Conservation (phyloP, 2,113 vertebrate species). For the Xiphorhynchus elegans region DNA sequence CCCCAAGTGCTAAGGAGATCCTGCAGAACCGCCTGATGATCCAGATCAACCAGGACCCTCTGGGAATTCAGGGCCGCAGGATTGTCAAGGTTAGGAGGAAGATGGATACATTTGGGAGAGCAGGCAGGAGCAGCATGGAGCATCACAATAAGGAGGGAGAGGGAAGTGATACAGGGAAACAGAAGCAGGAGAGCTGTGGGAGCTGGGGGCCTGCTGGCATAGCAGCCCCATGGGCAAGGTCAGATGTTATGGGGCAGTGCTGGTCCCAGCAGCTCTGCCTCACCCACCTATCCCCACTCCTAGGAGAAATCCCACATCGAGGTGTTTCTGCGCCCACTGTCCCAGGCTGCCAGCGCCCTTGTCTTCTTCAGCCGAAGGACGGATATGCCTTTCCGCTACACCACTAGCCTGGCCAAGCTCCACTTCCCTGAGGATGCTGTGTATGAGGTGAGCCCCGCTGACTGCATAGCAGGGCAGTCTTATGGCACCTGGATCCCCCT, state of each 20-base stretch:
- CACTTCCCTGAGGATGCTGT: slow-evolving; percentile 59
- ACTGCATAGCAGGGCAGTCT: background rate
- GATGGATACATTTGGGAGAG: rapidly evolving
- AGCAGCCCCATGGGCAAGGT: background rate
- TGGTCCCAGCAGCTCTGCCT: background rate
- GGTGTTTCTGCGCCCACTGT: slow-evolving; percentile 85
- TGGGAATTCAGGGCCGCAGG: slow-evolving; percentile 87
- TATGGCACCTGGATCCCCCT: background rate
- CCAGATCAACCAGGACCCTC: slow-evolving; percentile 88
- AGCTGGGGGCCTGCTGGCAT: background rate
- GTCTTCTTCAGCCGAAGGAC: slow-evolving; percentile 91
- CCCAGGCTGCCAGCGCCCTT: slow-evolving; percentile 72
- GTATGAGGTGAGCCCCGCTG: slow-evolving; percentile 78
- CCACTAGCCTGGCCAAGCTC: slow-evolving; percentile 79
- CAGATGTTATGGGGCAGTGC: background rate
- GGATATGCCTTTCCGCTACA: slow-evolving; percentile 87
- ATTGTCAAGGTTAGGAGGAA: slow-evolving; percentile 80
- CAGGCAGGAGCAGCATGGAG: background rate
- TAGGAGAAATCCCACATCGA: slow-evolving; percentile 84
- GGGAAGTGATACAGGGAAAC: background rate
- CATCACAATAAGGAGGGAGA: background rate
- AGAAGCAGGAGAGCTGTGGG: background rate
- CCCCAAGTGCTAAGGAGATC: slow-evolving; percentile 73
- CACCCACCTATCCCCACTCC: background rate
- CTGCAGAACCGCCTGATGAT: slow-evolving; percentile 89